Conservation (phyloP, 2,888 invertebrate genomes). For the Barypeithes pellucidus region DNA sequence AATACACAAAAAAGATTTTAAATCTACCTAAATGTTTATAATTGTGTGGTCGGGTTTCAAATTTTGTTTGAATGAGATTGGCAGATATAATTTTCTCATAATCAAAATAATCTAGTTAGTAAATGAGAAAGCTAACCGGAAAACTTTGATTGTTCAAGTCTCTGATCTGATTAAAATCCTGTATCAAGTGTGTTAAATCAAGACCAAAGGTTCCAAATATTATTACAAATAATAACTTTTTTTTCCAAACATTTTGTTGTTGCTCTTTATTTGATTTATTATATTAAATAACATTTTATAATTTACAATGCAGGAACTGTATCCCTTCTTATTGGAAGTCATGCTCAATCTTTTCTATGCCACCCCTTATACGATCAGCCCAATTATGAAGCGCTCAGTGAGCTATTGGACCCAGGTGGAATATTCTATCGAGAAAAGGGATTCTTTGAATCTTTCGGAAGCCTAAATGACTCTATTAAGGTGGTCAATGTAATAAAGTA, state of each 20-base stretch:
- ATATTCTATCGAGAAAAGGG: slow-evolving; percentile 75
- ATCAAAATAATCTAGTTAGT: too few species aligned
- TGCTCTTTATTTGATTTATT: not conserved
- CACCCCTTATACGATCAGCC: slow-evolving; percentile 81
- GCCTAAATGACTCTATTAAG: slow-evolving; percentile 72
- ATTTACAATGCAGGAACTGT: slow-evolving; percentile 73
- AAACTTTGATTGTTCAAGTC: too few species aligned
- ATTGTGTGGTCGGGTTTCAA: too few species aligned
- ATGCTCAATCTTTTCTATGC: slow-evolving; percentile 81
- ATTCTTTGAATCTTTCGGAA: slow-evolving; percentile 73
- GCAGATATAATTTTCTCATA: too few species aligned
- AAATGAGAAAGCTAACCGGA: too few species aligned
- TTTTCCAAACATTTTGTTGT: not conserved
- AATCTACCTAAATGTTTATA: too few species aligned
- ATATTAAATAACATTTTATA: slow-evolving; percentile 59
- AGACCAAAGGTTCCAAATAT: slow-evolving; percentile 50
- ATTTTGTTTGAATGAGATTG: too few species aligned
- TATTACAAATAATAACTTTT: not conserved
- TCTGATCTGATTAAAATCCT: too few species aligned
- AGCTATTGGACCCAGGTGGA: slow-evolving; percentile 80
- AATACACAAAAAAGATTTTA: too few species aligned
- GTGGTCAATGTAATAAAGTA: slow-evolving; percentile 57
- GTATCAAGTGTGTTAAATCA: too few species aligned
- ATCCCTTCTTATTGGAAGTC: slow-evolving; percentile 77
- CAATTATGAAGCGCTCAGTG: slow-evolving; percentile 77